Evolutionary conservation across 2,888 invertebrate genomes (phyloP), one percentile per base, ranked within the genome.

Genomic region (Pyralis farinalis): DNA sequence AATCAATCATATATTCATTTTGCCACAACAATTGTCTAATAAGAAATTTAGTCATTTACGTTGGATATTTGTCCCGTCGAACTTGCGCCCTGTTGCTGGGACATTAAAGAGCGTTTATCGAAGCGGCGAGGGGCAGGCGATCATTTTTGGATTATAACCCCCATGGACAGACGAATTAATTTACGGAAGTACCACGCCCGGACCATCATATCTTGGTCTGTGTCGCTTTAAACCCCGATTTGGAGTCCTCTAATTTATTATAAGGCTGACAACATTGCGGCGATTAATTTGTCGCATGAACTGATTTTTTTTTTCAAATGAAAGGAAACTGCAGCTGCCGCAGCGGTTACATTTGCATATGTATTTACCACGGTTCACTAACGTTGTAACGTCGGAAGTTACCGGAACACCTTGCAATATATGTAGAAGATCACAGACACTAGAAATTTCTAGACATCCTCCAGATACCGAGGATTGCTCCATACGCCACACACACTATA

Each of bases 101-200:
- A 25, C 25, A 25, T 25, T 25, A 25, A 25, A 25, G 25, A 25
- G 62, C 76, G 71, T 81, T 86, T 85, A 85, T 78, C 76, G 72
- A 55, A 55, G 67, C 74, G 16, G 16, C 16, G 16, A 16, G 81
- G 79, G 77, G 77, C 75, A 71, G 51, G 62, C 79, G 75, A 88
- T 87, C 82, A 86, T 86, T 87, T 85, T 80, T 79, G 85, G 85
- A 87, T 87, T 86, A 87, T 78, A 68, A 63, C 77, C 81, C 76
- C 70, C 62, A 48, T 61, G 74, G 74, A 83, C 79, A 82, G 71
- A 75, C 74, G 85, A 80, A 87, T 88, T 86, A 82, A 88, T 86
- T 87, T 78, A 66, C 62, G 64, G 67, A 70, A 77, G 70, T 66
- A 65, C 65, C 56, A 42, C 53, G 41, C 49, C 47, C 43, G 10